These are phyloP conservation scores for Syngnathoides biaculeatus DNA, from an alignment of 2,113 vertebrate species.

Conservation along the genomic window DNA sequence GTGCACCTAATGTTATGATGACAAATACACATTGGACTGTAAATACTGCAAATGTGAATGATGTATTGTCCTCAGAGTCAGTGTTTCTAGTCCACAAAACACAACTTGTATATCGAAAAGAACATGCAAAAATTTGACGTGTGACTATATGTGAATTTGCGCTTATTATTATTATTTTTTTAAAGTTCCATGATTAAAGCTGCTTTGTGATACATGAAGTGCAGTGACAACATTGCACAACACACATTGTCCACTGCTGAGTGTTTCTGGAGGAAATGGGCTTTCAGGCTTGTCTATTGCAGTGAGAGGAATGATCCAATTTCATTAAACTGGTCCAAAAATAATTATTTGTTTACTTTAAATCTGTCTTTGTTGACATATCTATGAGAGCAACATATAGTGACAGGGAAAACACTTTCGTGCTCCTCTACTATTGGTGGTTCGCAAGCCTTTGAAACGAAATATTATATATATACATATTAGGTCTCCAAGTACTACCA, in stretches of 20 bases:
- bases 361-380: too few relatives aligned
- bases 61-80: conserved; percentile 8
- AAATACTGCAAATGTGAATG: conserved; percentile 10
- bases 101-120: background rate
- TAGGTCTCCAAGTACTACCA: too few relatives aligned
- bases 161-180: too few relatives aligned
- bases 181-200: background rate
- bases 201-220: conserved; percentile 9
- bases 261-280: background rate
- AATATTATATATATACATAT: too few relatives aligned
- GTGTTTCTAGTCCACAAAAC: background rate
- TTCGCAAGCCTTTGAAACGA: too few relatives aligned
- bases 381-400: too few relatives aligned
- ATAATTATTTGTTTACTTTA: too few relatives aligned
- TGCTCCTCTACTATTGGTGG: too few relatives aligned
- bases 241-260: background rate
- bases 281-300: background rate
- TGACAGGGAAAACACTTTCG: too few relatives aligned
- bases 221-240: background rate
- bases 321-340: background rate
- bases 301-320: background rate
- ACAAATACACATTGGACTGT: background rate
- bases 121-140: background rate
- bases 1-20: too few relatives aligned
- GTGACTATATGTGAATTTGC: background rate